Evolutionary conservation across 2,797 vertebrate species (phyloP).

Genomic region (Chiloscyllium punctatum): DNA sequence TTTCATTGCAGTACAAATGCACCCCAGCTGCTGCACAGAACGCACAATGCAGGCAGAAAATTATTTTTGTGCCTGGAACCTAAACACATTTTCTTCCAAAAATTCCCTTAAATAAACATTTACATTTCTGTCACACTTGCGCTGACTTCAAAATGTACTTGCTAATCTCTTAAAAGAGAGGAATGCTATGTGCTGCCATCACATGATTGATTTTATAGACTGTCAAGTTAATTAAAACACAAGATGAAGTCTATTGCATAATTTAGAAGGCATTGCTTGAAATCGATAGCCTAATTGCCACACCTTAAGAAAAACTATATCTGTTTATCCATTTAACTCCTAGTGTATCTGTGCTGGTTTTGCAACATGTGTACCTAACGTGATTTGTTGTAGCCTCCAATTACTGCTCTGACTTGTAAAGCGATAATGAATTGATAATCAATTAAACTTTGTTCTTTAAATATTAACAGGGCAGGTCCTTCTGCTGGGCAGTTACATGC

Average conservation of each 20-base stretch:
- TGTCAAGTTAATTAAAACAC: conserved; percentile 70
- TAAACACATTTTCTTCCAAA: not conserved
- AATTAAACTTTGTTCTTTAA: conserved; percentile 39
- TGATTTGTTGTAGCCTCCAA: conserved; percentile 49
- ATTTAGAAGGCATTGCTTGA: conserved; percentile 73
- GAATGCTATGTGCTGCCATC: not conserved
- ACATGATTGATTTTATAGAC: conserved; percentile 62
- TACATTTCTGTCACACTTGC: not conserved
- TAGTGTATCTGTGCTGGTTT: conserved; percentile 52
- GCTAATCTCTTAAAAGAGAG: not conserved
- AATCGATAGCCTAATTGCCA: conserved; percentile 78
- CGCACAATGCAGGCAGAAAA: not conserved
- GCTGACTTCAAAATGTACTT: conserved; percentile 23
- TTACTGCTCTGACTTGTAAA: conserved; percentile 36
- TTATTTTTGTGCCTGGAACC: not conserved
- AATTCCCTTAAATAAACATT: conserved; percentile 28
- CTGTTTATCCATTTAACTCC: conserved; percentile 58
- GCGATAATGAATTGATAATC: conserved; percentile 37
- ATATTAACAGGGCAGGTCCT: conserved; percentile 31
- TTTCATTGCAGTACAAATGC: not conserved
- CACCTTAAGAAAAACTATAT: conserved; percentile 57
- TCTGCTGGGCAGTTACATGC: conserved; percentile 7
- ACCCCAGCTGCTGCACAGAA: not conserved
- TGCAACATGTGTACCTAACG: conserved; percentile 61
- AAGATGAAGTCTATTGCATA: conserved; percentile 68